A percentile compares a stretch with the other conserved stretches of the same genome.
Conservation (phyloP, 2,797 vertebrate species). For the Pangasius djambal region DNA sequence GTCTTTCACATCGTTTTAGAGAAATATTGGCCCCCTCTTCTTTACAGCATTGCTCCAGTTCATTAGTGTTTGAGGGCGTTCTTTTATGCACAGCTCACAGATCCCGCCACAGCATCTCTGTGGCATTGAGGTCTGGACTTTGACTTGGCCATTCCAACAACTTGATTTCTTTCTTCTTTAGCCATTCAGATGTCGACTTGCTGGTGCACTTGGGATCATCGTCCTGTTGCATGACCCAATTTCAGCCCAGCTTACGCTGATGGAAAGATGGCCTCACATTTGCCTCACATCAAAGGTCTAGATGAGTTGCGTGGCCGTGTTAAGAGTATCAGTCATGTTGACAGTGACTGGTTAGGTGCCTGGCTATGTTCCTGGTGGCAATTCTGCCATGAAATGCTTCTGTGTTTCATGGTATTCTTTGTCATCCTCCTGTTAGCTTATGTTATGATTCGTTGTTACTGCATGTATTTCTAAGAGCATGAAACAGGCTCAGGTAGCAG, state of each 20-base stretch:
- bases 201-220: not conserved
- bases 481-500: no score
- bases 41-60: not conserved
- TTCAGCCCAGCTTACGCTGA: not conserved
- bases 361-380: no score
- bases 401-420: no score
- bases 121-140: no score
- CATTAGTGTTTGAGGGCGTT: not conserved
- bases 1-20: not conserved
- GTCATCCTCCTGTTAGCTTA: no score
- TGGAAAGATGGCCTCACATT: not conserved
- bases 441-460: no score
- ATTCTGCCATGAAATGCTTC: no score
- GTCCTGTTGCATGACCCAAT: not conserved
- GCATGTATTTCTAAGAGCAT: no score
- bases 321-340: no score
- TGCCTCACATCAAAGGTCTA: not conserved
- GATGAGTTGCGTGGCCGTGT: no score
- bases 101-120: not conserved
- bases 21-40: not conserved
- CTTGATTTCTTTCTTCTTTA: not conserved
- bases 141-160: not conserved
- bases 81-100: not conserved
- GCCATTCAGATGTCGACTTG: not conserved
- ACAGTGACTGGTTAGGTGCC: no score